phyloP scores from a whole-genome alignment of 2,113 vertebrate genomes.

The Scomber japonicus region DNA sequence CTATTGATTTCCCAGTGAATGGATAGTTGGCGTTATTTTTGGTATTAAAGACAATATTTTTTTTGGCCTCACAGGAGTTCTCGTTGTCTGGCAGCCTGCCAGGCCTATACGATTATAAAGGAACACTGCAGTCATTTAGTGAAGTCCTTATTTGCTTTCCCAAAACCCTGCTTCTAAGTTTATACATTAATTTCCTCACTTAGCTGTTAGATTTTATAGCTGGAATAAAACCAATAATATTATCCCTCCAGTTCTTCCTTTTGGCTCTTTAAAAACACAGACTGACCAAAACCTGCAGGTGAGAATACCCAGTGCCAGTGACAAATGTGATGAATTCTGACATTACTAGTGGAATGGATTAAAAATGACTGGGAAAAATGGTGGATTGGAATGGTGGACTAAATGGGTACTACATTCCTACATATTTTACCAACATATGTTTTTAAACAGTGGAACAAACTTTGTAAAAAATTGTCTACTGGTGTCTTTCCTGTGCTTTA shows the following conservation, averaged over 20 bases:
- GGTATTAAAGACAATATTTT: too few relatives aligned
- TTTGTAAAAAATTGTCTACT: background rate
- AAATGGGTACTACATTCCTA: background rate
- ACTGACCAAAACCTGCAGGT: background rate
- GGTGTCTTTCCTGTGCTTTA: background rate
- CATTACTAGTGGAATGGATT: background rate
- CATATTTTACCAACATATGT: background rate
- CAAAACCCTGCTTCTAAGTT: background rate
- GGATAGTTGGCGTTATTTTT: too few relatives aligned
- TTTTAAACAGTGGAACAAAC: background rate
- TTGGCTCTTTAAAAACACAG: background rate
- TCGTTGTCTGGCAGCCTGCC: too few relatives aligned
- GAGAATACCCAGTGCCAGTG: background rate
- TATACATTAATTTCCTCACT: background rate
- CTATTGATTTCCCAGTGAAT: too few relatives aligned
- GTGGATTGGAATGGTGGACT: background rate
- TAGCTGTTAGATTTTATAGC: background rate
- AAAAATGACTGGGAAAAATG: background rate
- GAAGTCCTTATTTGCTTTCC: background rate
- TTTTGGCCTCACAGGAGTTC: too few relatives aligned
- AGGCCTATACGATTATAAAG: background rate
- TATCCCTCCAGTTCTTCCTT: too few relatives aligned
- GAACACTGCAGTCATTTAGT: background rate
- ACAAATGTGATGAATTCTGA: conserved; percentile 6
- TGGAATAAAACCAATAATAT: background rate